Evolutionary conservation across 2,888 invertebrate genomes (phyloP), one percentile per base, ranked within the genome.

Genomic region (Chrysotoxum bicinctum): DNA sequence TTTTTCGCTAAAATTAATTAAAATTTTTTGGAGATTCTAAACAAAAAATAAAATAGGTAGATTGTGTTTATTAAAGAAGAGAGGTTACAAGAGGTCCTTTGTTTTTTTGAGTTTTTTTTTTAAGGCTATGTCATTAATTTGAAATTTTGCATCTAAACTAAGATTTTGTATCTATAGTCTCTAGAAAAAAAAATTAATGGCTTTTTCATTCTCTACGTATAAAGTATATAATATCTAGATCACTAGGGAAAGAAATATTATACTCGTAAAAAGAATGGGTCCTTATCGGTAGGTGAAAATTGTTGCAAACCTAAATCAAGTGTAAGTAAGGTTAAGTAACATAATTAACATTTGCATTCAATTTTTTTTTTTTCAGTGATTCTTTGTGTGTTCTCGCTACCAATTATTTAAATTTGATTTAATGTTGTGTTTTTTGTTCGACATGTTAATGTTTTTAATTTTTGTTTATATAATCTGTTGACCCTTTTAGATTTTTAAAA

Each of bases 401-500:
- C 75, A 84, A 75, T 40, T n/a, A 37, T 21, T 56, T 0, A 14
- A 43, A 43, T 56, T 32, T 43, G 14, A 68, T 52, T 21, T 26
- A 19, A 58, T 78, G 78, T 83, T 56, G 69, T 78, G 73, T 83
- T 78, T 30, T 45, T 68, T 77, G 72, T 77, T 54, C 58, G 62
- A 37, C 40, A 50, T 60, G 50, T 72, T n/a, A 68, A 60, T 37
- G 21, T 23, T 62, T 60, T 45, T 50, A n/a, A 26, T 72, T 16
- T 72, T 14, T 76, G 2, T 40, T 23, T 40, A 50, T 69, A 74
- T 48, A 48, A 64, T 75, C 48, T 78, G 73, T 82, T 86, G 77
- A 78, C 77, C 82, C 79, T 87, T 87, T 87, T 75, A 79, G 68
- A 78, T 78, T 80, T 66, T 50, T 32, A 43, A 66, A 19, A 75